Percentiles rank a stretch among this genome's conserved stretches.
phyloP scores from a whole-genome alignment of 2,888 invertebrate species.

The Polyploca ridens region DNA sequence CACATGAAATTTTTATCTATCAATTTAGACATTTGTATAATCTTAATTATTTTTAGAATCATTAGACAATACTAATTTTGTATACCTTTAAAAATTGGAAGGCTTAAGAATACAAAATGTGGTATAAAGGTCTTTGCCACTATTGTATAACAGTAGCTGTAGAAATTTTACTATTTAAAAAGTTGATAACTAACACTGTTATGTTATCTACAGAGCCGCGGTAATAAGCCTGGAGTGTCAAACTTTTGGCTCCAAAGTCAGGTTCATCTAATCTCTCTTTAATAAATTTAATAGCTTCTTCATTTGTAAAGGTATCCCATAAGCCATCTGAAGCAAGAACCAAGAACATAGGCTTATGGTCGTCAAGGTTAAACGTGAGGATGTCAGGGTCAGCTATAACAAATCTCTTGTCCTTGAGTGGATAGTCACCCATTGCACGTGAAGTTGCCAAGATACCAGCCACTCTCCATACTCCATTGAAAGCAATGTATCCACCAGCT shows the following conservation, averaged over 20 bases:
- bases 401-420: slow-evolving; percentile 95
- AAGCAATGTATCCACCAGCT: slow-evolving; percentile 97
- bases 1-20: slow-evolving; percentile 11
- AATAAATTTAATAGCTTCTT: slow-evolving; percentile 96
- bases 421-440: slow-evolving; percentile 97
- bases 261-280: slow-evolving; percentile 93
- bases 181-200: slow-evolving; percentile 95
- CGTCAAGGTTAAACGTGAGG: slow-evolving; percentile 93
- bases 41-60: slow-evolving; percentile 15
- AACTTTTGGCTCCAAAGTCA: slow-evolving; percentile 95
- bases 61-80: slow-evolving; percentile 10
- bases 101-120: slow-evolving; percentile 24
- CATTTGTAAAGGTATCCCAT: slow-evolving; percentile 98
- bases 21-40: slow-evolving; percentile 20
- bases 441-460: slow-evolving; percentile 98
- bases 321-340: slow-evolving; percentile 97
- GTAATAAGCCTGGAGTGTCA: slow-evolving; percentile 95
- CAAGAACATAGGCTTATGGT: slow-evolving; percentile 94
- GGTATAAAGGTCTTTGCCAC: slow-evolving; percentile 22
- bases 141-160: slow-evolving; percentile 49
- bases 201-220: slow-evolving; percentile 98
- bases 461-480: slow-evolving; percentile 98
- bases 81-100: slow-evolving; percentile 32
- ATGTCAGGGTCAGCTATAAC: slow-evolving; percentile 98
- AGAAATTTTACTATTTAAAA: slow-evolving; percentile 82